Conservation (phyloP, 2,888 invertebrate species). For the Chaitophorus viminalis region DNA sequence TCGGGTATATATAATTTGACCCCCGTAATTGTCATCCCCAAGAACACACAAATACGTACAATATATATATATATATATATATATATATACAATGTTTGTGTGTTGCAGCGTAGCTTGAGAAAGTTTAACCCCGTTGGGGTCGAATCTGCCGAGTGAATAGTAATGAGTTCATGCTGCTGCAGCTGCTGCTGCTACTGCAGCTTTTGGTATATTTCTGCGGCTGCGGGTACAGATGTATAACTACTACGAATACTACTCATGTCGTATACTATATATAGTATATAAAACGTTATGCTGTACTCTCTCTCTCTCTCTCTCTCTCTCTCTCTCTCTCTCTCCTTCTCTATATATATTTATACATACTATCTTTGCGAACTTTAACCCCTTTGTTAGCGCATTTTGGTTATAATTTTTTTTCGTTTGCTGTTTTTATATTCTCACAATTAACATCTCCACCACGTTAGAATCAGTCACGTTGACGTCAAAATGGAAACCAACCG, state of each 20-base stretch:
- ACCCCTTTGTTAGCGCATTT: background rate
- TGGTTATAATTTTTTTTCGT: background rate
- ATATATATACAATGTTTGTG: background rate
- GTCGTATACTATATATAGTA: background rate
- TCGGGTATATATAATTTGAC: background rate
- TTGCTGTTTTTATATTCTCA: background rate
- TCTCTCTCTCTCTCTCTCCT: too few species aligned
- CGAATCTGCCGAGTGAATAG: conserved; percentile 13
- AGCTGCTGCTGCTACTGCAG: background rate
- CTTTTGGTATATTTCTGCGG: background rate
- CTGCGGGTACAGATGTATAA: background rate
- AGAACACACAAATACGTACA: background rate
- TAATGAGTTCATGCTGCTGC: background rate
- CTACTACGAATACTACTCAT: background rate
- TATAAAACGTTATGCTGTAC: background rate
- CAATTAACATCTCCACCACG: background rate
- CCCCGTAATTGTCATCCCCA: background rate
- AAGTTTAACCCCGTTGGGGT: background rate
- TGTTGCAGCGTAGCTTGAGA: background rate
- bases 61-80: background rate
- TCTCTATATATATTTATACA: too few species aligned
- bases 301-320: too few species aligned
- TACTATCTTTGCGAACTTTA: too few species aligned
- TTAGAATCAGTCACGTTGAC: too few species aligned
- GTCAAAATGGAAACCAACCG: background rate